These are phyloP conservation scores for Pycnonotus jocosus DNA, from an alignment of 2,113 vertebrate genomes.

Conservation along the genomic window DNA sequence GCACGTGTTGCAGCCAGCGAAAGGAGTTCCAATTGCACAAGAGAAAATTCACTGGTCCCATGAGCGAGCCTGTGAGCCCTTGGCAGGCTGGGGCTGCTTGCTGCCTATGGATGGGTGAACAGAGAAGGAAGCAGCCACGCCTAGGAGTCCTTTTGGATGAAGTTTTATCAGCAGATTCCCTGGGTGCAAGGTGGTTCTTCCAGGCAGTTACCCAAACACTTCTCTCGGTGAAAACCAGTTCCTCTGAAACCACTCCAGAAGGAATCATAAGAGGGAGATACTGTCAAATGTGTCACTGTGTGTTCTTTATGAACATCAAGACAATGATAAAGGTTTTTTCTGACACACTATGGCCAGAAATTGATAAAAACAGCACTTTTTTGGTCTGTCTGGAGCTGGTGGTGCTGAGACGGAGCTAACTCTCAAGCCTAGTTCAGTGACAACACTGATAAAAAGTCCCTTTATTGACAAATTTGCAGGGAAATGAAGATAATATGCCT, in stretches of 20 bases:
- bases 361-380: background rate
- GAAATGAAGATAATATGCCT: background rate
- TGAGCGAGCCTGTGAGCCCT: fast-evolving
- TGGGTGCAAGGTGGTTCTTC: background rate
- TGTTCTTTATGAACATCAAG: background rate
- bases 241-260: background rate
- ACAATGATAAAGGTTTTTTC: background rate
- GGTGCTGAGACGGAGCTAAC: background rate
- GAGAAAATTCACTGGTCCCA: background rate
- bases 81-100: background rate
- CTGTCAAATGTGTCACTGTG: background rate
- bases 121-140: background rate
- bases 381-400: background rate
- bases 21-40: background rate
- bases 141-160: background rate
- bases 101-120: background rate
- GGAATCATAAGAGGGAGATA: background rate
- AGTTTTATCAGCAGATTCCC: background rate
- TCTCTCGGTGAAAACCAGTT: background rate
- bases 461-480: background rate
- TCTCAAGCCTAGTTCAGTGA: background rate
- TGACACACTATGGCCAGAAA: background rate
- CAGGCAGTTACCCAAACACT: background rate
- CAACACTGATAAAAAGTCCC: background rate
- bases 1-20: background rate